Percentiles rank a stretch among this genome's conserved stretches.
Conservation (phyloP, 1,140 invertebrate genomes). For the Physella acuta region DNA sequence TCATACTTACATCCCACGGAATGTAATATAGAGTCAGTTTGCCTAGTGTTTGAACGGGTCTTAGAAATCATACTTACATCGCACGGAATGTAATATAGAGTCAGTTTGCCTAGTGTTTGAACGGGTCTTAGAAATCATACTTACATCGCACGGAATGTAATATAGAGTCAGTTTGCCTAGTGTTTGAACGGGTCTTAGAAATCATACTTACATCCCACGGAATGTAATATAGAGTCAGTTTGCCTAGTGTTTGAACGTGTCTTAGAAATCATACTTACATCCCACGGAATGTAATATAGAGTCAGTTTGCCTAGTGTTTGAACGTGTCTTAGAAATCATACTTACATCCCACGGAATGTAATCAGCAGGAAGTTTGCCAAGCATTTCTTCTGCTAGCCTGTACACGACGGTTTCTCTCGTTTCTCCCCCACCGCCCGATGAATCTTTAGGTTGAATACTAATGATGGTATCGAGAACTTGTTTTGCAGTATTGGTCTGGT, state of each 20-base stretch:
- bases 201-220: not conserved
- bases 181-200: no score
- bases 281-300: not conserved
- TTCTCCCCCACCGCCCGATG: slow-evolving; percentile 68
- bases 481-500: slow-evolving; percentile 89
- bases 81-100: slow-evolving; percentile 52
- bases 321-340: no score
- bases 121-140: no score
- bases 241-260: no score
- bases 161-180: no score
- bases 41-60: no score
- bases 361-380: slow-evolving; percentile 53
- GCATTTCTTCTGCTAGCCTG: slow-evolving; percentile 52
- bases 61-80: slow-evolving; percentile 37
- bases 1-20: no score
- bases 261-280: not conserved
- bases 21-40: no score
- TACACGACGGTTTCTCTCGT: slow-evolving; percentile 55
- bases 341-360: slow-evolving; percentile 53
- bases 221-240: no score
- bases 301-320: no score
- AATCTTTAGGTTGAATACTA: slow-evolving; percentile 91
- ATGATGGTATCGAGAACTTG: slow-evolving; percentile 90
- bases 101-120: no score
- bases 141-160: not conserved